Evolutionary conservation across 2,888 invertebrate species (phyloP).

Genomic region (Ennomos quercinarius): DNA sequence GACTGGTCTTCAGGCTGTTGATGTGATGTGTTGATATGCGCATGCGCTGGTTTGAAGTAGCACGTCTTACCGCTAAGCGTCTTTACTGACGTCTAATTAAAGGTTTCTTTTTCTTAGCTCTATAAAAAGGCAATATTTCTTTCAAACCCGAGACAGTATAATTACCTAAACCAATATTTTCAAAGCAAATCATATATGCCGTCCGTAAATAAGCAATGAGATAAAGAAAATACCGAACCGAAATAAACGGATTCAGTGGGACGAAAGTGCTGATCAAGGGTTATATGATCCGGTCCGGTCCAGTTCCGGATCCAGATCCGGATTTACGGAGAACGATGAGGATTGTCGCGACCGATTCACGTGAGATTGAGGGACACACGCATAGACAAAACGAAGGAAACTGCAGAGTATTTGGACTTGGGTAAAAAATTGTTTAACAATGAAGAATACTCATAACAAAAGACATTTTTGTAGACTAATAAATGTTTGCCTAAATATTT

Average conservation of each 20-base stretch:
- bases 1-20: too few relatives aligned
- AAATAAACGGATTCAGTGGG: constrained; percentile 45
- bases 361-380: constrained; percentile 56
- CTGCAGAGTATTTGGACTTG: constrained; percentile 31
- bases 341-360: constrained; percentile 54
- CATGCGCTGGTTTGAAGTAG: too few relatives aligned
- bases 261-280: constrained; percentile 66
- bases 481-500: too few relatives aligned
- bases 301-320: constrained; percentile 33
- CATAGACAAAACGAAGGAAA: constrained; percentile 32
- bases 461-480: too few relatives aligned
- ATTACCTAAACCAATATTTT: too few relatives aligned
- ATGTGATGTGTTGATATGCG: too few relatives aligned
- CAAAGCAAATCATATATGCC: background rate
- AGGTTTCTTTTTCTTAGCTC: too few relatives aligned
- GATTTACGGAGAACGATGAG: constrained; percentile 53
- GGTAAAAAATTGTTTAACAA: background rate
- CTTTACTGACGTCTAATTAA: too few relatives aligned
- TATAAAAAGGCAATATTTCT: too few relatives aligned
- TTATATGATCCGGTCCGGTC: constrained; percentile 48
- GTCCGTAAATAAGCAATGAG: constrained; percentile 50
- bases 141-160: too few relatives aligned
- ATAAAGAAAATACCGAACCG: constrained; percentile 39
- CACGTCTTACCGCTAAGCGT: too few relatives aligned
- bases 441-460: background rate